These are phyloP conservation scores for Drosophila pandora DNA, from an alignment of 1,140 invertebrate genomes.

Conservation along the genomic window DNA sequence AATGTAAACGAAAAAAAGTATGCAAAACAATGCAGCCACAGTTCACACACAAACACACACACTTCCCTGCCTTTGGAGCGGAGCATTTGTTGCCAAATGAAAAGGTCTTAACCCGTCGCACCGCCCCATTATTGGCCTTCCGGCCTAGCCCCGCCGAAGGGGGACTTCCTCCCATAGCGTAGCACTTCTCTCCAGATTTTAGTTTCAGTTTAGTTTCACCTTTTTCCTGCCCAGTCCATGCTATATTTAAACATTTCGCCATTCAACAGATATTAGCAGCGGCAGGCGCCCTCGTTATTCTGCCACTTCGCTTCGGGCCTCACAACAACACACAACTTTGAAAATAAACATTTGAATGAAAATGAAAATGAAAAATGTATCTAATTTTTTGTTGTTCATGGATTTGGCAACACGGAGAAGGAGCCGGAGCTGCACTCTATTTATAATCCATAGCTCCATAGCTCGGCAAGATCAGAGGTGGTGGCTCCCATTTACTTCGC, in stretches of 20 bases:
- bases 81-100: constrained; percentile 27
- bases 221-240: constrained; percentile 12
- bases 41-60: constrained; percentile 19
- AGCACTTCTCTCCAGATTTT: constrained; percentile 31
- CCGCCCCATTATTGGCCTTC: constrained; percentile 13
- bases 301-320: not conserved
- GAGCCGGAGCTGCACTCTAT: not conserved
- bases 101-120: constrained; percentile 7
- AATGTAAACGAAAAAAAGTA: constrained; percentile 76
- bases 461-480: constrained; percentile 10
- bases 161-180: constrained; percentile 6
- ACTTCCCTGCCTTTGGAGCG: constrained; percentile 4
- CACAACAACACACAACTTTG: constrained; percentile 21
- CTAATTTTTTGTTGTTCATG: constrained; percentile 29
- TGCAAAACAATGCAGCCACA: constrained; percentile 71
- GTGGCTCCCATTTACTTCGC: constrained; percentile 18
- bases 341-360: constrained; percentile 54
- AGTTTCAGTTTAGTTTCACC: not conserved
- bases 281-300: constrained; percentile 50
- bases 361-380: constrained; percentile 42
- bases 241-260: constrained; percentile 77
- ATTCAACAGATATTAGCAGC: constrained; percentile 54
- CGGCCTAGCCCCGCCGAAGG: not conserved
- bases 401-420: constrained; percentile 26
- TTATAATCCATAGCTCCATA: not conserved